phyloP scores from a whole-genome alignment of 2,797 vertebrate genomes.

The Orestias chungarensis region DNA sequence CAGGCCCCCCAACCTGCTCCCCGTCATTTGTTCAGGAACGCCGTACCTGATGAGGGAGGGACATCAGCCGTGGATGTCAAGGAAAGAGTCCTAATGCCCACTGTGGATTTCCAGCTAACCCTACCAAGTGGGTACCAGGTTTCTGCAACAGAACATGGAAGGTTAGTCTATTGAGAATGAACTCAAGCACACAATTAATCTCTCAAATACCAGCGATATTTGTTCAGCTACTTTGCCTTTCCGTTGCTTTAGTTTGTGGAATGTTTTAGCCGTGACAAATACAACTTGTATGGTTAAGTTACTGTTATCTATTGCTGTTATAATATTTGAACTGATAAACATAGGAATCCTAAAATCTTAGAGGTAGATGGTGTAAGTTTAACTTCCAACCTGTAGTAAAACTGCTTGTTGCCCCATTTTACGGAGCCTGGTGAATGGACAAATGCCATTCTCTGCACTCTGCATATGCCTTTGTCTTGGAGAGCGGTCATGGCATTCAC shows the following conservation, averaged over 20 bases:
- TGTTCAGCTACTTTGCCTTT: slow-evolving; percentile 3
- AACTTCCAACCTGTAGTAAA: neutral
- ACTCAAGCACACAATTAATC: slow-evolving; percentile 3
- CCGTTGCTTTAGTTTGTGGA: neutral
- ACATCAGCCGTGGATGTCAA: slow-evolving; percentile 76
- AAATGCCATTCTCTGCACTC: slow-evolving; percentile 30
- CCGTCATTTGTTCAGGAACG: slow-evolving; percentile 73
- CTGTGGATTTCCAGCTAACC: slow-evolving; percentile 81
- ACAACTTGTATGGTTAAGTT: slow-evolving; percentile 8
- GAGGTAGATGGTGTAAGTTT: neutral
- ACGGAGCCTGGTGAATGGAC: slow-evolving; percentile 46
- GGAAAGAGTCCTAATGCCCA: slow-evolving; percentile 81
- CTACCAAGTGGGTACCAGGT: slow-evolving; percentile 85
- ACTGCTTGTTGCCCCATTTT: slow-evolving; percentile 26
- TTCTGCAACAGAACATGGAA: slow-evolving; percentile 82
- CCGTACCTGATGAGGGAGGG: slow-evolving; percentile 72
- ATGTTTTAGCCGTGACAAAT: neutral
- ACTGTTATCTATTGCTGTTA: neutral
- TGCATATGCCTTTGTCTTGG: slow-evolving; percentile 44
- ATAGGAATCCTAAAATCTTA: neutral
- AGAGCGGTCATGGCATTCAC: slow-evolving; percentile 40
- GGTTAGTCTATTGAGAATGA: slow-evolving; percentile 74
- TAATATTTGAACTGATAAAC: slow-evolving; percentile 4
- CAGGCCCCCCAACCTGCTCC: slow-evolving; percentile 70
- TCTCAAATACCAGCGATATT: neutral